Percentiles rank a stretch among this genome's conserved stretches.
These are phyloP conservation scores for Eristalis tenax DNA, from an alignment of 2,888 invertebrate genomes.

Conservation along the genomic window DNA sequence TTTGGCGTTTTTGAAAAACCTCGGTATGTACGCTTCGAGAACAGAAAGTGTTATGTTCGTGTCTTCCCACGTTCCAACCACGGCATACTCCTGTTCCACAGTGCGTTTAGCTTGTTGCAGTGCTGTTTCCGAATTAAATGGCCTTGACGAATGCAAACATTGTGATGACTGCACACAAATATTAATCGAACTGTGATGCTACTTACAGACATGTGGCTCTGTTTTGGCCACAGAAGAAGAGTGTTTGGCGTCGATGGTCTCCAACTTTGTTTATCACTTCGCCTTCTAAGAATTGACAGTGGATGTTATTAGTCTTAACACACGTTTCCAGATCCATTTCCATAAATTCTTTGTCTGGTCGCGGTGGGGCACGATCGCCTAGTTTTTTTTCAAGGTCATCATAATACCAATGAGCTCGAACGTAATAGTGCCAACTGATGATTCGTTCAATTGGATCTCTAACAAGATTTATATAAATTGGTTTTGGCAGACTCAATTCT, in stretches of 20 bases:
- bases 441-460: conserved; percentile 94
- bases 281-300: conserved; percentile 90
- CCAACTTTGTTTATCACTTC: conserved; percentile 91
- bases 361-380: conserved; percentile 82
- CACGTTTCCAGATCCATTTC: conserved; percentile 94
- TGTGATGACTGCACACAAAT: not conserved
- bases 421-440: conserved; percentile 96
- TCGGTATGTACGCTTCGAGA: conserved; percentile 91
- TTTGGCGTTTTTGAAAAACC: conserved; percentile 90
- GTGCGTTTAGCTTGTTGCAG: conserved; percentile 91
- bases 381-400: conserved; percentile 83
- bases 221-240: conserved; percentile 95
- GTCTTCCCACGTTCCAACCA: conserved; percentile 94
- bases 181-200: not conserved
- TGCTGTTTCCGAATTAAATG: conserved; percentile 91
- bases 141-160: conserved; percentile 82
- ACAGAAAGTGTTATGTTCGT: conserved; percentile 92
- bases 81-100: conserved; percentile 92
- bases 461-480: conserved; percentile 94
- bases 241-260: conserved; percentile 91
- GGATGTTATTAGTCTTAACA: conserved; percentile 88
- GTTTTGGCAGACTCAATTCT: conserved; percentile 88
- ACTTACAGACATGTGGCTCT: conserved; percentile 89
- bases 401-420: conserved; percentile 94
- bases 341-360: conserved; percentile 84